Evolutionary conservation across 2,797 vertebrate species (phyloP).

Genomic region (Scleropages formosus): DNA sequence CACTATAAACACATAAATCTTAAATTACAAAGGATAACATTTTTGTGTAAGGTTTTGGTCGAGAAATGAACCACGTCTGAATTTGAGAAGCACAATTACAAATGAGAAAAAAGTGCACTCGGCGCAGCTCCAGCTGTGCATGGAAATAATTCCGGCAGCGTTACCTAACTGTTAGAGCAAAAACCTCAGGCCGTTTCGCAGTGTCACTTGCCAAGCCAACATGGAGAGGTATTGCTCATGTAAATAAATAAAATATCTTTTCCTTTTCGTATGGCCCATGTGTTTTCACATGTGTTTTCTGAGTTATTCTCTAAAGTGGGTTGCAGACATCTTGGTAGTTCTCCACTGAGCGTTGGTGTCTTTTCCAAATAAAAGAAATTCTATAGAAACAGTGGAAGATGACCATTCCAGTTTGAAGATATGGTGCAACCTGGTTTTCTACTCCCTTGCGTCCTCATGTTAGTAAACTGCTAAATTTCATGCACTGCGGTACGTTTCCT

Average conservation of each 20-base stretch:
- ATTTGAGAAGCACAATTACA: conserved; percentile 46
- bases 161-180: conserved; percentile 63
- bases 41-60: conserved; percentile 48
- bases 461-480: too few species aligned
- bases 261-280: conserved; percentile 27
- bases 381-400: not conserved
- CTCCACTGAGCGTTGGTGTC: not conserved
- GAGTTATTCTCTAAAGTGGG: conserved; percentile 37
- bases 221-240: conserved; percentile 50
- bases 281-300: conserved; percentile 34
- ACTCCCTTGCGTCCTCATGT: too few species aligned
- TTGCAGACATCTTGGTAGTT: conserved; percentile 30
- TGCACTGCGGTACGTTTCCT: too few species aligned
- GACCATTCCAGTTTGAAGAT: not conserved
- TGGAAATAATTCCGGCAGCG: conserved; percentile 53
- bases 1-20: conserved; percentile 48
- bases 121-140: conserved; percentile 36
- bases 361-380: conserved; percentile 27
- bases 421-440: too few species aligned
- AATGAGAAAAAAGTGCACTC: conserved; percentile 39
- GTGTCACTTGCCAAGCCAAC: conserved; percentile 53
- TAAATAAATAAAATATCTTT: conserved; percentile 56
- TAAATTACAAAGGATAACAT: conserved; percentile 52
- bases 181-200: conserved; percentile 36
- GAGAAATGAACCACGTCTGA: conserved; percentile 46